Conservation (phyloP, 2,113 vertebrate species). For the Podarcis cretensis region DNA sequence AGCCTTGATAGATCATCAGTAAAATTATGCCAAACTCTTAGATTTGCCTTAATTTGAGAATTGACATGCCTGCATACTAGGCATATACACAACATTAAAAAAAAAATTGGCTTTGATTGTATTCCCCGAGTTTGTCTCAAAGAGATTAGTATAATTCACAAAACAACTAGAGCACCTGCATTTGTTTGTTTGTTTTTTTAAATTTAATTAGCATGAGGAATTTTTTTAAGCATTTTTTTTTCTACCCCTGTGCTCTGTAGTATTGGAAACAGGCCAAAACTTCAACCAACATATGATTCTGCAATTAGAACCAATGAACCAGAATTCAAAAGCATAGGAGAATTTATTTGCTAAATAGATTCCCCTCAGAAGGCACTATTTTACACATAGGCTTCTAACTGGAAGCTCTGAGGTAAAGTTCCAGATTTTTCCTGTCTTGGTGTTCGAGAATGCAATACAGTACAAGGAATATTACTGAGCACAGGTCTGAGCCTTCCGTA, state of each 20-base stretch:
- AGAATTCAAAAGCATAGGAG: slow-evolving; percentile 67
- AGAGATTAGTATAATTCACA: slow-evolving; percentile 51
- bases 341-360: slow-evolving; percentile 70
- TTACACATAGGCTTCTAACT: slow-evolving; percentile 67
- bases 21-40: slow-evolving; percentile 28
- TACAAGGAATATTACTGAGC: not conserved
- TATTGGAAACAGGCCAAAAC: slow-evolving; percentile 73
- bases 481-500: not conserved
- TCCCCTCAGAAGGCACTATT: slow-evolving; percentile 65
- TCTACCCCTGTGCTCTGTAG: slow-evolving; percentile 55
- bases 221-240: slow-evolving; percentile 6
- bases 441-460: slow-evolving; percentile 28
- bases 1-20: slow-evolving; percentile 23
- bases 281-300: slow-evolving; percentile 72
- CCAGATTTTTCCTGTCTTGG: slow-evolving; percentile 55
- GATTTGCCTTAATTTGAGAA: slow-evolving; percentile 27
- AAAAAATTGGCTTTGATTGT: slow-evolving; percentile 21
- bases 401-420: slow-evolving; percentile 53
- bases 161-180: slow-evolving; percentile 60
- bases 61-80: slow-evolving; percentile 4
- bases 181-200: slow-evolving; percentile 67
- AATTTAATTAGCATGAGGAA: slow-evolving; percentile 64
- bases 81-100: not conserved
- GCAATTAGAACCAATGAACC: slow-evolving; percentile 68
- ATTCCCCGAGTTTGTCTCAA: slow-evolving; percentile 44